phyloP scores from a whole-genome alignment of 2,113 vertebrate genomes.

The Orycteropus afer region DNA sequence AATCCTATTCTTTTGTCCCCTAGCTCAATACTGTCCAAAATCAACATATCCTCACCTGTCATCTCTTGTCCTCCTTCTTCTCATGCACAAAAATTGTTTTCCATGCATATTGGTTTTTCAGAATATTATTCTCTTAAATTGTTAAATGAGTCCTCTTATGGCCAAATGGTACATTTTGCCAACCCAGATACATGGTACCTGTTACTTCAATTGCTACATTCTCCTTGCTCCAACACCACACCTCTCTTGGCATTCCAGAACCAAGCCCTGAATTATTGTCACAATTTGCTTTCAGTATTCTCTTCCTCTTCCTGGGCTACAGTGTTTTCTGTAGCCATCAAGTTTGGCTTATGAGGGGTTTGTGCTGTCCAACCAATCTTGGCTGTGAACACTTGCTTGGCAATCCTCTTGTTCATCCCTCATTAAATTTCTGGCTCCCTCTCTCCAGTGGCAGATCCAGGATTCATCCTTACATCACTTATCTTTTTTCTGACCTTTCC shows the following conservation, averaged over 20 bases:
- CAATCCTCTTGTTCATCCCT: slow-evolving; percentile 46
- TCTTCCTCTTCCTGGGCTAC: not conserved
- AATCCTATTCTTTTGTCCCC: not conserved
- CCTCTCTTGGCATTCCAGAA: not conserved
- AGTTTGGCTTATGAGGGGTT: slow-evolving; percentile 16
- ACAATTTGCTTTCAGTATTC: slow-evolving; percentile 17
- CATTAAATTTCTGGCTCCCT: slow-evolving; percentile 55
- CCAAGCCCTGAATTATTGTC: not conserved
- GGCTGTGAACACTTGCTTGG: slow-evolving; percentile 60
- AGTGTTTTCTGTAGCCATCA: slow-evolving; percentile 19
- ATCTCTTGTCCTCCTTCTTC: not conserved
- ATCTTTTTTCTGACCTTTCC: not conserved
- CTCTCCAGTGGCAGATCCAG: not conserved
- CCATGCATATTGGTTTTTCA: not conserved
- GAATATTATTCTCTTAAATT: slow-evolving; percentile 8
- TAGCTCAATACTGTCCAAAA: not conserved
- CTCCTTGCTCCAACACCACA: not conserved
- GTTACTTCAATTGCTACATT: not conserved
- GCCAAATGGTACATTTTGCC: not conserved
- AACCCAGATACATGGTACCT: not conserved
- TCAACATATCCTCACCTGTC: not conserved
- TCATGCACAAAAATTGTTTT: not conserved
- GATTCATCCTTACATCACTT: not conserved
- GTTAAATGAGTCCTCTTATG: not conserved
- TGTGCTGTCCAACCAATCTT: slow-evolving; percentile 69